Evolutionary conservation across 2,888 invertebrate species (phyloP), one percentile per base, ranked within the genome.

Genomic region (Leptopilina myrica): DNA sequence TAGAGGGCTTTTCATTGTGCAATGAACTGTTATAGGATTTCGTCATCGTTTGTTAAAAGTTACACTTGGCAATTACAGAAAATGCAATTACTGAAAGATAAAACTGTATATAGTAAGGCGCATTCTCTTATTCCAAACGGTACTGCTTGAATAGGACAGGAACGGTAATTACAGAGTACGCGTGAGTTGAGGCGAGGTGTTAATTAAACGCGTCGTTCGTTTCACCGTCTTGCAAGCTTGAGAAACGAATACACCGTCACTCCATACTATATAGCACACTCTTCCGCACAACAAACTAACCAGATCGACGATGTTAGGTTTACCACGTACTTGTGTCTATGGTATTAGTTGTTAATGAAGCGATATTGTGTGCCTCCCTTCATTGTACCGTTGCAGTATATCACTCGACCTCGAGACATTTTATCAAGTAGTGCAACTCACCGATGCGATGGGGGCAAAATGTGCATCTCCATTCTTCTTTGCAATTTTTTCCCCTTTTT

Each of bases 381-480:
- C 40, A 73, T 53, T 59, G 62, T 78, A 78, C 77, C 79, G 79
- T 69, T 79, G 80, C 73, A 64, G 76, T 53, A 75, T 67, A 75
- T 76, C 79, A 79, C 77, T 81, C 76, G 75, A 80, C 78, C 80
- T 78, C 73, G 76, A 80, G 80, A 82, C 81, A 78, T 84, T 86
- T 86, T 85, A 85, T 85, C 83, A 76, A 62, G 33, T 33, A 33
- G 20, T 64, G 33, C n/a, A 11, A 76, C 46, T 64, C 20, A 15
- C 64, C 43, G n/a, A 9, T 8, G n/a, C 14, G 14, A 26, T 12
- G 15, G 64, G 64, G 46, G 64, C 7, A 46, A 26, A 62, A 33
- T 26, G 14, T 56, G 20, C 11, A 9, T 76, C 64, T 46, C 40
- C 14, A 76, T 33, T 15, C n/a, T 15, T n/a, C 12, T 76, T 43